A percentile compares a stretch with the other conserved stretches of the same genome.
phyloP scores from a whole-genome alignment of 1,140 invertebrate genomes.

The Ridgeia piscesae region DNA sequence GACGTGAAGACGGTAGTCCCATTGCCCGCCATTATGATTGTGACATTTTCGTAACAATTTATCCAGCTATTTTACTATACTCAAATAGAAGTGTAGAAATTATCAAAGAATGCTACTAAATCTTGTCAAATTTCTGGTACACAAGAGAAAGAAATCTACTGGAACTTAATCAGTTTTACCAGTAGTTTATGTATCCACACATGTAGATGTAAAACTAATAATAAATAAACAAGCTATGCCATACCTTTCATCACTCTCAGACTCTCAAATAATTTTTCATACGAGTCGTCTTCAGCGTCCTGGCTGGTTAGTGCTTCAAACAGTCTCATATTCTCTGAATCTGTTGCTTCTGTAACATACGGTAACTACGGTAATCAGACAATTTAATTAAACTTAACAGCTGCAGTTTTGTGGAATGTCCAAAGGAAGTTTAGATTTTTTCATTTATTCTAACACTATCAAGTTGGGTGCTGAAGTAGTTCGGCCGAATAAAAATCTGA shows the following conservation, averaged over 20 bases:
- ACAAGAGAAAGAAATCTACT: background rate
- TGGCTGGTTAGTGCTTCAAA: slow-evolving; percentile 17
- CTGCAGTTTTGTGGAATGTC: too few species aligned
- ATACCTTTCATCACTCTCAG: slow-evolving; percentile 56
- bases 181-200: background rate
- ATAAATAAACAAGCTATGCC: background rate
- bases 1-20: too few species aligned
- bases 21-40: too few species aligned
- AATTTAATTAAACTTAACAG: too few species aligned
- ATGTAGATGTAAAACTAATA: background rate
- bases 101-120: background rate
- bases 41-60: too few species aligned
- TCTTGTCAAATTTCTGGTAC: slow-evolving; percentile 1
- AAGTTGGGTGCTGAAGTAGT: too few species aligned
- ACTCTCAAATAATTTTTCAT: slow-evolving; percentile 54
- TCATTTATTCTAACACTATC: too few species aligned
- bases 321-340: background rate
- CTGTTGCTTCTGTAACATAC: background rate
- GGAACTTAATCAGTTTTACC: background rate
- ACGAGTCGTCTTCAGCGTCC: slow-evolving; percentile 44
- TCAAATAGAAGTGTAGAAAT: background rate
- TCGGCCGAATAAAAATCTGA: too few species aligned
- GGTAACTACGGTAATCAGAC: too few species aligned
- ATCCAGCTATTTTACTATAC: too few species aligned
- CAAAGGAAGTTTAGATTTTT: too few species aligned